phyloP scores from a whole-genome alignment of 2,113 vertebrate genomes.

The Nothocercus nigrocapillus region DNA sequence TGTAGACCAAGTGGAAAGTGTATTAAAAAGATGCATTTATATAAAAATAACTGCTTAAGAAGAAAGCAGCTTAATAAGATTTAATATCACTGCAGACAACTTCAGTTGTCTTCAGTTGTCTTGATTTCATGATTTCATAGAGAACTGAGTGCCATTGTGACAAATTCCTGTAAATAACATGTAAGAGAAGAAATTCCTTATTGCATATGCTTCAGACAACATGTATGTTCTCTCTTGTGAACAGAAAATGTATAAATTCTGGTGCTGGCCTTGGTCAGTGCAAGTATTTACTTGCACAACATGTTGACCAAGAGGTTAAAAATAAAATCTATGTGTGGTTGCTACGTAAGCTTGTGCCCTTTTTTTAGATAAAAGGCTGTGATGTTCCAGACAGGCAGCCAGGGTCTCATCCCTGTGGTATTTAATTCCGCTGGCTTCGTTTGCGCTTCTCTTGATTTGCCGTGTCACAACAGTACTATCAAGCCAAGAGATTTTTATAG shows the following conservation, averaged over 20 bases:
- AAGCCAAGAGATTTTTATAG: background rate
- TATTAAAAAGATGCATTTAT: background rate
- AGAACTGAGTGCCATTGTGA: background rate
- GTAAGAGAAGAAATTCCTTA: background rate
- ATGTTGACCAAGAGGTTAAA: background rate
- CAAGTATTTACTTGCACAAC: background rate
- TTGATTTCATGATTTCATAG: background rate
- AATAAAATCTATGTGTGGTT: background rate
- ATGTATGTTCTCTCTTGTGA: background rate
- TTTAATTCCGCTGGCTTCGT: background rate
- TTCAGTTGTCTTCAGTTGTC: background rate
- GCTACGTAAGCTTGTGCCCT: fast-evolving
- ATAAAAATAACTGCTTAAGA: background rate
- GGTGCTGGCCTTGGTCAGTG: background rate
- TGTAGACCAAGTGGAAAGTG: background rate
- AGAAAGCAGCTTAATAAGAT: background rate
- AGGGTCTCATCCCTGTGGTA: background rate
- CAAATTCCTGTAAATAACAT: background rate
- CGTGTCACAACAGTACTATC: background rate
- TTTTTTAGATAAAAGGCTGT: conserved; percentile 23
- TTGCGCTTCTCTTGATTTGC: background rate
- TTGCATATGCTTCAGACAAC: background rate
- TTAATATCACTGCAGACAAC: background rate
- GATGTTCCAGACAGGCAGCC: background rate
- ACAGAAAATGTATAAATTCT: background rate